phyloP scores from a whole-genome alignment of 2,888 invertebrate genomes.

The Cabera pusaria region DNA sequence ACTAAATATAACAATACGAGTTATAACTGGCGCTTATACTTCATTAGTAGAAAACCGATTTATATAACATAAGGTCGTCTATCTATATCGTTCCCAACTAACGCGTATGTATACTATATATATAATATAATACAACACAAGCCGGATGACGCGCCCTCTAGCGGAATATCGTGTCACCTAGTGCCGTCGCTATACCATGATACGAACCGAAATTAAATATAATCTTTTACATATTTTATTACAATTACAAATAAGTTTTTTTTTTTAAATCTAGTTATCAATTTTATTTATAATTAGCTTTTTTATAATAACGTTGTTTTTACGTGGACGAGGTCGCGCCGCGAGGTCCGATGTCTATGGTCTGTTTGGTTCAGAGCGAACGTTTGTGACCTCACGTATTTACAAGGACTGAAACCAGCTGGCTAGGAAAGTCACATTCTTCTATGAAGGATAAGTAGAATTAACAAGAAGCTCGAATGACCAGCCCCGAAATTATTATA shows the following conservation, averaged over 20 bases:
- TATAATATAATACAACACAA: slow-evolving; percentile 36
- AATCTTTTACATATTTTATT: slow-evolving; percentile 54
- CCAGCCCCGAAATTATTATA: too few species aligned
- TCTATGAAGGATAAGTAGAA: slow-evolving; percentile 6
- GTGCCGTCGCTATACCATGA: slow-evolving; percentile 25
- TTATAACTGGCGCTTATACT: slow-evolving; percentile 15
- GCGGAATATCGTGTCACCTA: slow-evolving; percentile 23
- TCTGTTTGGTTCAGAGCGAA: too few species aligned
- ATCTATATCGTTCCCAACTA: slow-evolving; percentile 29
- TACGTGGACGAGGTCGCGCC: slow-evolving; percentile 12
- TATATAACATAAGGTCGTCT: slow-evolving; percentile 30
- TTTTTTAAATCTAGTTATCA: slow-evolving; percentile 63
- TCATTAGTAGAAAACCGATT: slow-evolving; percentile 26
- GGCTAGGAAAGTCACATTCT: slow-evolving; percentile 15
- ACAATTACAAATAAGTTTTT: slow-evolving; percentile 65
- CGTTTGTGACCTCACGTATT: slow-evolving; percentile 6
- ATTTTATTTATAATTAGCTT: slow-evolving; percentile 54
- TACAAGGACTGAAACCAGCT: slow-evolving; percentile 9
- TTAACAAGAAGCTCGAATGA: too few species aligned
- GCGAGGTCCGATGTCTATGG: too few species aligned
- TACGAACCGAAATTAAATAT: slow-evolving; percentile 54
- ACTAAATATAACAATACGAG: slow-evolving; percentile 16
- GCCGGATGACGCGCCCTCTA: slow-evolving; percentile 32
- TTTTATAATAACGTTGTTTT: slow-evolving; percentile 47
- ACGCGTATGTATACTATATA: slow-evolving; percentile 30